phyloP scores from a whole-genome alignment of 2,797 vertebrate species.

The Sebastes nivosus region DNA sequence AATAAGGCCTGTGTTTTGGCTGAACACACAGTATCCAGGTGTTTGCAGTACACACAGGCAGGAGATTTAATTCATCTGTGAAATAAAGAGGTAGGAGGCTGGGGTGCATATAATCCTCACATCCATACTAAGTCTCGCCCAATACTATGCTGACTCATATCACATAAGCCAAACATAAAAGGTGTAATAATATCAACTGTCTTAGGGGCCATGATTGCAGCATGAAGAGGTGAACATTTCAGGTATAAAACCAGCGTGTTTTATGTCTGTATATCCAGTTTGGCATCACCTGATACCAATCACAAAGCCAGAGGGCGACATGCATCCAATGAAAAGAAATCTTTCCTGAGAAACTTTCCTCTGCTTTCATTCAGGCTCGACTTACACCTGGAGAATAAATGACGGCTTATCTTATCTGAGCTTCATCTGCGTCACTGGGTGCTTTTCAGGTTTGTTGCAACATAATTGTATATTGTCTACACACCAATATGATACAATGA shows the following conservation, averaged over 20 bases:
- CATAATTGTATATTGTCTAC: background rate
- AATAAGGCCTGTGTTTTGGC: constrained; percentile 34
- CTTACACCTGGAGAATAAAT: constrained; percentile 14
- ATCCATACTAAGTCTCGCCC: background rate
- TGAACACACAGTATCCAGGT: constrained; percentile 40
- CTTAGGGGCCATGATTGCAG: background rate
- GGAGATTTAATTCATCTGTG: background rate
- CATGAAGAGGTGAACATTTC: background rate
- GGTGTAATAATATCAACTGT: background rate
- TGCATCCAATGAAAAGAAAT: background rate
- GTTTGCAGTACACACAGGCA: constrained; percentile 46
- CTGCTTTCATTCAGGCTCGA: constrained; percentile 11
- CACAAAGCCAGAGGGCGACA: background rate
- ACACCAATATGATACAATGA: background rate
- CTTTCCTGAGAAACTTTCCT: background rate
- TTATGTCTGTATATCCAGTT: constrained; percentile 47
- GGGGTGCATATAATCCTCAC: background rate
- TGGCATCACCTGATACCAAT: constrained; percentile 22
- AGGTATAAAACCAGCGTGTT: background rate
- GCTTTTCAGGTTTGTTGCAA: background rate
- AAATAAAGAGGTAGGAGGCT: background rate
- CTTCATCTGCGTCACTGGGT: background rate
- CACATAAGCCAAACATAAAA: background rate
- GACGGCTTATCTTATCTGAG: constrained; percentile 9
- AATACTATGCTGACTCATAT: background rate